These are phyloP conservation scores for Melanotaenia pygmaea DNA, from an alignment of 2,797 vertebrate species.

Conservation along the genomic window DNA sequence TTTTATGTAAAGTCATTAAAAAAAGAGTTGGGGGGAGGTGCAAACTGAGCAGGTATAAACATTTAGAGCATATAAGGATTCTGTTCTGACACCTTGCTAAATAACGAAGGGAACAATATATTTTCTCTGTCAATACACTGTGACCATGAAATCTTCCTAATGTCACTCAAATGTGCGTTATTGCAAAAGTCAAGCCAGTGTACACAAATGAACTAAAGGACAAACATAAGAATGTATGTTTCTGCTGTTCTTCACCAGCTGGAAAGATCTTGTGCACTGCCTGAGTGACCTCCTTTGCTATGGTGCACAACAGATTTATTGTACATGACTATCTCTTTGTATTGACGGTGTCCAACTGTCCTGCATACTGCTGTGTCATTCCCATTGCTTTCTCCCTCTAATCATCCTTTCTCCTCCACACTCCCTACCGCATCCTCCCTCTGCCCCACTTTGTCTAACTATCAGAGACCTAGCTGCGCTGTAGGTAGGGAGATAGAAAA, in stretches of 20 bases:
- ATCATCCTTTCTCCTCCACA: conserved; percentile 52
- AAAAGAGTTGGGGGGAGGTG: conserved; percentile 11
- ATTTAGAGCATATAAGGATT: conserved; percentile 7
- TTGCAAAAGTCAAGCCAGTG: not conserved
- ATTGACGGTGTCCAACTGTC: conserved; percentile 55
- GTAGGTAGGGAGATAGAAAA: not conserved
- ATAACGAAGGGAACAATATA: not conserved
- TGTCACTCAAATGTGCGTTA: not conserved
- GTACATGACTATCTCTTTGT: conserved; percentile 36
- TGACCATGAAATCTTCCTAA: not conserved
- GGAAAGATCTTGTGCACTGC: conserved; percentile 9
- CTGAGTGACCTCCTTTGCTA: conserved; percentile 60
- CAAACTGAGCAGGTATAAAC: conserved; percentile 2
- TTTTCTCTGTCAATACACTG: not conserved
- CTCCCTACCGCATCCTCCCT: conserved; percentile 38
- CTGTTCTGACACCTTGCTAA: conserved; percentile 9
- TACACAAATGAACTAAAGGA: not conserved
- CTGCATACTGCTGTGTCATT: conserved; percentile 80
- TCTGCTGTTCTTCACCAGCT: conserved; percentile 28
- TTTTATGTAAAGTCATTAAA: not conserved
- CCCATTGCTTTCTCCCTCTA: conserved; percentile 59
- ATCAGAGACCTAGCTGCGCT: conserved; percentile 37
- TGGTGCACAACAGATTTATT: conserved; percentile 59
- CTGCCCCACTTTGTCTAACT: conserved; percentile 52
- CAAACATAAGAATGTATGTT: conserved; percentile 6